Evolutionary conservation across 2,888 invertebrate species (phyloP).

Genomic region (Ganaspis brasiliensis): DNA sequence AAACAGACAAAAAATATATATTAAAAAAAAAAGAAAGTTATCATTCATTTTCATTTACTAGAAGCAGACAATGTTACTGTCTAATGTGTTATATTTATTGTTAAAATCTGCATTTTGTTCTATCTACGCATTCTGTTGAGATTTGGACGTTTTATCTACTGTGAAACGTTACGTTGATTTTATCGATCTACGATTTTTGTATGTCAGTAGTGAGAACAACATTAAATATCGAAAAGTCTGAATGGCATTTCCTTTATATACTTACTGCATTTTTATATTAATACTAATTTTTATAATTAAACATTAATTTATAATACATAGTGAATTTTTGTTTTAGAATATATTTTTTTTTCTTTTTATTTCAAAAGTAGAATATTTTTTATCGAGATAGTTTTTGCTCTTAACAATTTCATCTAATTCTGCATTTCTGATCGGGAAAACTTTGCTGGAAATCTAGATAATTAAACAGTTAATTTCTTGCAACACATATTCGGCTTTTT

Average conservation of each 20-base stretch:
- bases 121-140: constrained; percentile 28
- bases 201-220: constrained; percentile 33
- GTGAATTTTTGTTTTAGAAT: neutral
- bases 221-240: constrained; percentile 41
- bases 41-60: constrained; percentile 21
- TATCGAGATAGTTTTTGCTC: no score
- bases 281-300: constrained; percentile 3
- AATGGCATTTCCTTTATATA: constrained; percentile 14
- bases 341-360: neutral
- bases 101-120: constrained; percentile 32
- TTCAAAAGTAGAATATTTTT: no score
- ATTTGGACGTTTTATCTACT: constrained; percentile 38
- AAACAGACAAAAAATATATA: no score
- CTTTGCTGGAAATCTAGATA: no score
- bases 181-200: constrained; percentile 31
- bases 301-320: neutral
- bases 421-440: no score
- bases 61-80: constrained; percentile 2
- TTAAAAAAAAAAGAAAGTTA: constrained; percentile 8
- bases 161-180: constrained; percentile 39
- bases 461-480: no score
- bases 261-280: neutral
- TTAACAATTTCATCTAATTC: no score
- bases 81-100: constrained; percentile 41
- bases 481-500: no score